phyloP scores from a whole-genome alignment of 2,797 vertebrate species.

The Tangara arthus region DNA sequence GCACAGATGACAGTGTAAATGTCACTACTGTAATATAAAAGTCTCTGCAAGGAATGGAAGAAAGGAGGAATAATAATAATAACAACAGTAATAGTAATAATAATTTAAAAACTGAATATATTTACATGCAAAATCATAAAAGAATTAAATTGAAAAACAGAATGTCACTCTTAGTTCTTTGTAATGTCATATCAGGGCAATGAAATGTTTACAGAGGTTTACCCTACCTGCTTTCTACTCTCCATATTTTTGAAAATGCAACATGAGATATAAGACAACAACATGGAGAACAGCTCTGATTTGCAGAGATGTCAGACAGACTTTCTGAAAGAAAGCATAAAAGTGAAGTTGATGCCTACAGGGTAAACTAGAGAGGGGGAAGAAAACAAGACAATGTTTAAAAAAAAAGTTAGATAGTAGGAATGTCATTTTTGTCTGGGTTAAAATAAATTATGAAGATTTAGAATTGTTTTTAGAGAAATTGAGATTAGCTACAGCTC shows the following conservation, averaged over 20 bases:
- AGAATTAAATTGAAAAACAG: not conserved
- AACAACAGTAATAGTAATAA: no score
- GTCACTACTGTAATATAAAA: not conserved
- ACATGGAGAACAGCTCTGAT: not conserved
- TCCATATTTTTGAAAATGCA: not conserved
- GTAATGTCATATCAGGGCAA: not conserved
- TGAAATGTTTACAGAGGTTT: not conserved
- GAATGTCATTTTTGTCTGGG: not conserved
- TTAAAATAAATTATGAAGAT: not conserved
- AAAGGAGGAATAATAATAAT: not conserved
- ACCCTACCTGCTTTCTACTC: not conserved
- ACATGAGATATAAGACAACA: not conserved
- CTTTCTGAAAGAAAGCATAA: not conserved
- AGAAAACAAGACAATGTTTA: not conserved
- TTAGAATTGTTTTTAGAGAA: not conserved
- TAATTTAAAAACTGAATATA: not conserved
- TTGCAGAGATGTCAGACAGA: not conserved
- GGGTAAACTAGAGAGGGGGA: not conserved
- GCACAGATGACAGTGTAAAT: not conserved
- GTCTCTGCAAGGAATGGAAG: not conserved
- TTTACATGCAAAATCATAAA: not conserved
- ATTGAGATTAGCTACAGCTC: not conserved
- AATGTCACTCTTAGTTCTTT: not conserved
- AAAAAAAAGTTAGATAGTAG: not conserved
- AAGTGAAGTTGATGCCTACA: not conserved